Evolutionary conservation across 2,888 invertebrate species (phyloP).

Genomic region (Aquatica leii): DNA sequence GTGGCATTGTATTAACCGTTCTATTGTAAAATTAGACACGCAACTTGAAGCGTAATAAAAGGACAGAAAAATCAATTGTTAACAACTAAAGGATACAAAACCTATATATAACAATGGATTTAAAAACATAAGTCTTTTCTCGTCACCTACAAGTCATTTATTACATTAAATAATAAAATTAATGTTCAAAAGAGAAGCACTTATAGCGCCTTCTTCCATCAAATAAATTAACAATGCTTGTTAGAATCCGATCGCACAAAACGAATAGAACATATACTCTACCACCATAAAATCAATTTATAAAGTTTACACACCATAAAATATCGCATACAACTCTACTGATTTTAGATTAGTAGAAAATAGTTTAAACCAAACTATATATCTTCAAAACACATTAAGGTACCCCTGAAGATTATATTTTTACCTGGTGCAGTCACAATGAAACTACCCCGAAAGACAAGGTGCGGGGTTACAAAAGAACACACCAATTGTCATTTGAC

Average conservation of each 20-base stretch:
- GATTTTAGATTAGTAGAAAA: slow-evolving; percentile 45
- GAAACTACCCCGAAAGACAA: slow-evolving; percentile 32
- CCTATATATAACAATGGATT: not conserved
- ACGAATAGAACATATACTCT: slow-evolving; percentile 23
- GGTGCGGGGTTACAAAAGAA: slow-evolving; percentile 46
- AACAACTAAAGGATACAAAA: slow-evolving; percentile 2
- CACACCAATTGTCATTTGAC: slow-evolving; percentile 48
- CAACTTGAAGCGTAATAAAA: not conserved
- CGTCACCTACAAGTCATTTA: slow-evolving; percentile 41
- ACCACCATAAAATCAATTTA: slow-evolving; percentile 48
- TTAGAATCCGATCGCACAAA: slow-evolving; percentile 20
- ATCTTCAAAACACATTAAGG: slow-evolving; percentile 43
- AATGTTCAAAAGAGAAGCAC: slow-evolving; percentile 26
- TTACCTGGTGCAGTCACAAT: slow-evolving; percentile 44
- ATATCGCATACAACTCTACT: slow-evolving; percentile 43
- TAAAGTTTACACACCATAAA: slow-evolving; percentile 51
- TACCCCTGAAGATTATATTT: slow-evolving; percentile 35
- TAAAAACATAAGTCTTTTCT: slow-evolving; percentile 28
- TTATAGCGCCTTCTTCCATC: slow-evolving; percentile 40
- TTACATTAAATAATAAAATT: slow-evolving; percentile 34
- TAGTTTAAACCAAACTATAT: slow-evolving; percentile 43
- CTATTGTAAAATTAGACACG: slow-evolving; percentile 6
- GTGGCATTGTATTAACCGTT: no score
- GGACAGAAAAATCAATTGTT: slow-evolving; percentile 3
- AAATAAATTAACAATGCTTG: slow-evolving; percentile 40